Conservation (phyloP, 2,888 invertebrate genomes). For the Harpagoxenus sublaevis region DNA sequence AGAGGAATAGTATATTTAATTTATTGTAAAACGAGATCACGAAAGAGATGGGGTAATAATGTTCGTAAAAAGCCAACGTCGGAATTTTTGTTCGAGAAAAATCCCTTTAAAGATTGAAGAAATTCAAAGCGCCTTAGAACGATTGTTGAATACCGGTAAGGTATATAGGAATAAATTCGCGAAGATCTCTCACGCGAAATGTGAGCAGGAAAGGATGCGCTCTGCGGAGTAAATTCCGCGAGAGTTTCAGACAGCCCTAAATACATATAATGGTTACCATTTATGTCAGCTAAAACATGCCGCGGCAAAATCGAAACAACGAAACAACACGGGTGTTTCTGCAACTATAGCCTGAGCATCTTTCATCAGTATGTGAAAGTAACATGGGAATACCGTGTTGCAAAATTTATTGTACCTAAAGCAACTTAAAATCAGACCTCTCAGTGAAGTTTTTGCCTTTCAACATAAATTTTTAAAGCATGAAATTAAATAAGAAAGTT, state of each 20-base stretch:
- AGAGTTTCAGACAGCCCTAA: conserved; percentile 58
- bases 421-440: neutral
- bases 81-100: conserved; percentile 54
- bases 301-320: conserved; percentile 42
- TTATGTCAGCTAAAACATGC: conserved; percentile 50
- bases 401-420: neutral
- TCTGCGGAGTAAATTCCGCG: conserved; percentile 45
- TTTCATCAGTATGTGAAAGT: neutral
- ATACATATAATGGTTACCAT: conserved; percentile 70
- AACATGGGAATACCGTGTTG: neutral
- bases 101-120: conserved; percentile 30
- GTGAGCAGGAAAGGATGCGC: conserved; percentile 51
- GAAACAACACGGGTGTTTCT: conserved; percentile 8
- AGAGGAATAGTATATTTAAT: neutral
- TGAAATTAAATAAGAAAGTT: neutral
- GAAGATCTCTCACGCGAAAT: conserved; percentile 59
- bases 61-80: neutral
- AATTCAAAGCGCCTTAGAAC: conserved; percentile 48
- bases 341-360: neutral
- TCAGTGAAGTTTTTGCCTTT: neutral
- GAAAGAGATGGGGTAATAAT: neutral
- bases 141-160: conserved; percentile 54
- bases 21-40: neutral
- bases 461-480: neutral
- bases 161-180: conserved; percentile 66